These are phyloP conservation scores for Macrosteles quadrilineatus DNA, from an alignment of 1,140 invertebrate species.

Conservation along the genomic window DNA sequence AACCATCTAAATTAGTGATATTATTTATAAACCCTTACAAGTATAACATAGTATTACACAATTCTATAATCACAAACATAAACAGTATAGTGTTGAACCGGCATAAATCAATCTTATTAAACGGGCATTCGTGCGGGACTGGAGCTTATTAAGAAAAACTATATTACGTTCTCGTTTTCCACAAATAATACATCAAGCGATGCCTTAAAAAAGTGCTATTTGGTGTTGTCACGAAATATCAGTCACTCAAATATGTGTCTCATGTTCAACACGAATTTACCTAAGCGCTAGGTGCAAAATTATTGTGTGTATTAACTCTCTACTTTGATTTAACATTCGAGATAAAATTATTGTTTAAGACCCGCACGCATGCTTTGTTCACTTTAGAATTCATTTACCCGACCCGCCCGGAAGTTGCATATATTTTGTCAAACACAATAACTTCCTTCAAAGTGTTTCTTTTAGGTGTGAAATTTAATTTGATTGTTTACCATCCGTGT, in stretches of 20 bases:
- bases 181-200: slow-evolving; percentile 5
- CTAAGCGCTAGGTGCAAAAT: slow-evolving; percentile 19
- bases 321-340: slow-evolving; percentile 18
- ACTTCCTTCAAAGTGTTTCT: slow-evolving; percentile 1
- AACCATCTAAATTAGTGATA: too few species aligned
- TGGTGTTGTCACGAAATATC: background rate
- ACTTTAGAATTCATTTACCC: slow-evolving; percentile 8
- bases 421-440: background rate
- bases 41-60: too few species aligned
- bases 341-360: slow-evolving; percentile 16
- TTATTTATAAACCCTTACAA: too few species aligned
- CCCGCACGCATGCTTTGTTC: slow-evolving; percentile 11
- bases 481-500: too few species aligned
- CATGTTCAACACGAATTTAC: slow-evolving; percentile 16
- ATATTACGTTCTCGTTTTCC: background rate
- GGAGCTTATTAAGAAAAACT: background rate
- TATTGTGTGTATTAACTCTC: slow-evolving; percentile 21
- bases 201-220: slow-evolving; percentile 2
- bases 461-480: background rate
- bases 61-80: too few species aligned
- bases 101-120: too few species aligned
- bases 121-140: too few species aligned
- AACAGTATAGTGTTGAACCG: too few species aligned
- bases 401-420: background rate
- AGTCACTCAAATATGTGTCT: slow-evolving; percentile 19